These are phyloP conservation scores for Harpagoxenus sublaevis DNA, from an alignment of 2,888 invertebrate genomes.

Conservation along the genomic window DNA sequence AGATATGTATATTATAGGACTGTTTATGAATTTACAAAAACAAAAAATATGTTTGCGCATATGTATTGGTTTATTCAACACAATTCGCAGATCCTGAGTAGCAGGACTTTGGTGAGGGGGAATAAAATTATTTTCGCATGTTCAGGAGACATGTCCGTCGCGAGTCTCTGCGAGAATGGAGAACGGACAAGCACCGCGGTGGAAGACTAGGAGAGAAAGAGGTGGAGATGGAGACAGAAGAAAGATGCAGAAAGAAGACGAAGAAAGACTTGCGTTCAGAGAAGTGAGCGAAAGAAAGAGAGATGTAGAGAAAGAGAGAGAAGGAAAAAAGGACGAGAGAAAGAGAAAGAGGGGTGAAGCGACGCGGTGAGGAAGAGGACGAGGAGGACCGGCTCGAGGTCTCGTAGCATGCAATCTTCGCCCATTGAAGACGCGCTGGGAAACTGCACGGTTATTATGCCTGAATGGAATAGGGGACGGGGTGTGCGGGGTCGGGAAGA, in stretches of 20 bases:
- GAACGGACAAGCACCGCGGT: conserved; percentile 9
- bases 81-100: not conserved
- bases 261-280: conserved; percentile 61
- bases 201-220: conserved; percentile 37
- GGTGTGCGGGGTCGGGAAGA: conserved; percentile 75
- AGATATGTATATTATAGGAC: not conserved
- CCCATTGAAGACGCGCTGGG: conserved; percentile 86
- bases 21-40: not conserved
- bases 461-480: conserved; percentile 83
- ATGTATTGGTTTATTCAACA: not conserved
- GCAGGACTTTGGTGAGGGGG: not conserved
- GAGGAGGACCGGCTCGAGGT: conserved; percentile 79
- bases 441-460: conserved; percentile 86
- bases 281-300: conserved; percentile 61
- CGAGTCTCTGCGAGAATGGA: conserved; percentile 43
- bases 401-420: conserved; percentile 86
- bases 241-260: conserved; percentile 61
- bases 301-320: conserved; percentile 54
- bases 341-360: conserved; percentile 48
- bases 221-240: conserved; percentile 58
- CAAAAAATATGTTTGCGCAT: not conserved
- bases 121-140: conserved; percentile 49
- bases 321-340: conserved; percentile 40
- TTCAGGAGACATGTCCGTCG: conserved; percentile 38
- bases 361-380: conserved; percentile 70